A percentile compares a stretch with the other conserved stretches of the same genome.
Conservation (phyloP, 53 echinoderm and acorn worm genomes). For the Apostichopus leukothele region DNA sequence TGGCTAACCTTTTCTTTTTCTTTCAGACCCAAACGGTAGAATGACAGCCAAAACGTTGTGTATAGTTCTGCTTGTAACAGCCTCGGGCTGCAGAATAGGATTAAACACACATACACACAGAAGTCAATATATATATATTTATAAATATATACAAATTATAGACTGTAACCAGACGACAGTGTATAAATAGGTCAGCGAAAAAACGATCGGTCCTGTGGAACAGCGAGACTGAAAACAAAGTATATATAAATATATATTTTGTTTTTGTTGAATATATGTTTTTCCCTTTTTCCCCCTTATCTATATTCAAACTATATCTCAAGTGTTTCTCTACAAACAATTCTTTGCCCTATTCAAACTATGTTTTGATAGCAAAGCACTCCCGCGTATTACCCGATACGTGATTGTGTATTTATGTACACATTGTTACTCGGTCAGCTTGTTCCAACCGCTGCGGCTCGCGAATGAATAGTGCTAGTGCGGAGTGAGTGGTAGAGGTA, state of each 20-base stretch:
- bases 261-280: background rate
- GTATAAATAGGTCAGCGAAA: background rate
- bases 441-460: background rate
- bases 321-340: conserved; percentile 18
- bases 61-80: background rate
- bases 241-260: background rate
- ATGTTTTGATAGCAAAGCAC: conserved; percentile 1
- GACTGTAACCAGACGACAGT: background rate
- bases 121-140: too few species aligned
- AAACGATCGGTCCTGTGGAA: too few species aligned
- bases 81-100: background rate
- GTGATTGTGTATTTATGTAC: too few species aligned
- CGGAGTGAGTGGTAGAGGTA: too few species aligned
- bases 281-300: background rate
- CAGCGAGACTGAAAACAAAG: too few species aligned
- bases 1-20: background rate
- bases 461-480: too few species aligned
- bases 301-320: background rate
- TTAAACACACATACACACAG: too few species aligned
- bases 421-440: background rate
- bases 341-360: conserved; percentile 12
- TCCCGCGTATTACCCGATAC: background rate
- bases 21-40: background rate
- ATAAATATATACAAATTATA: too few species aligned
- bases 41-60: background rate